Evolutionary conservation across 2,797 vertebrate species (phyloP), one percentile per base, ranked within the genome.

Genomic region (Geotrypetes seraphini): DNA sequence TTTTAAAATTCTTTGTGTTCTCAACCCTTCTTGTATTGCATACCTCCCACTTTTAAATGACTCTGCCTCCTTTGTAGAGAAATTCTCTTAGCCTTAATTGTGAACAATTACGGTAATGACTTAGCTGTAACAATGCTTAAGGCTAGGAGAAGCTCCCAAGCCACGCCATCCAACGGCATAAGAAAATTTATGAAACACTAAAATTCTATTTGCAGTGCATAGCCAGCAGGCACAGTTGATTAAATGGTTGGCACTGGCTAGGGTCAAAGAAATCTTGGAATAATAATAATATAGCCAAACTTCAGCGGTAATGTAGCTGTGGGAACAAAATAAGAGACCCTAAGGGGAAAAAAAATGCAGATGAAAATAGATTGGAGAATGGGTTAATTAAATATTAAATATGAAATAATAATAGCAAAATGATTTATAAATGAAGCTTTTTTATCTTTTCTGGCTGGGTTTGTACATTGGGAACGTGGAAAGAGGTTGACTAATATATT

Each of bases 401-500:
- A 51, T 43, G 10, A 6, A 22, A 1, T 46, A 52, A 51, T 34
- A 57, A n/a, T n/a, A n/a, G n/a, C n/a, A 49, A 51, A 44, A 21
- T 19, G 18, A 49, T 63, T 56, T 53, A 46, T 47, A 50, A 31
- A 8, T 12, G 16, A n/a, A n/a, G n/a, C 2, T 1, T 16, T 31
- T 46, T 54, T 41, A 36, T 40, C 22, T 3, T 33, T 37, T 42
- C 41, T 50, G 12, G 12, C n/a, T 30, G 13, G 38, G 42, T 31
- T 17, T 19, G 10, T 35, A 16, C 28, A 19, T 20, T 15, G 13
- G 18, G 37, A 33, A 47, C 28, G 31, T 38, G 19, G 14, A 39
- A 53, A 31, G 33, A 28, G 39, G 19, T 46, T 60, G 45, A 63
- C 43, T 59, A 63, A 58, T 60, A 37, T 16, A 25, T 43, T 15